These are phyloP conservation scores for Enteromius trimaculatus DNA, from an alignment of 2,797 vertebrate genomes.

Conservation along the genomic window DNA sequence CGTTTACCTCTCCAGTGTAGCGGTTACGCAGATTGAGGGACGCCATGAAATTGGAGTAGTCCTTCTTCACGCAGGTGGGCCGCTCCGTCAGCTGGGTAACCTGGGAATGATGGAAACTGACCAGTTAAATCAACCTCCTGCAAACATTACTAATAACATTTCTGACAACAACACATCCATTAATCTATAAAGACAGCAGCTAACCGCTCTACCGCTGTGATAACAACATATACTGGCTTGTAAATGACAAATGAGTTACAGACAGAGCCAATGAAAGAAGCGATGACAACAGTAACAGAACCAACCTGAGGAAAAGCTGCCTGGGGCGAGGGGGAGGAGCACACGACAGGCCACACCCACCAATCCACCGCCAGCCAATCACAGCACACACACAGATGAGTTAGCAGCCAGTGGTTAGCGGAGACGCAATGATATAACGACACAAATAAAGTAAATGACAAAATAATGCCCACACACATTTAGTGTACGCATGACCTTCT, in stretches of 20 bases:
- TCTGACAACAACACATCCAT: too few species aligned
- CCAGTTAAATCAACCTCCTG: neutral
- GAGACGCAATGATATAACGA: slow-evolving; percentile 12
- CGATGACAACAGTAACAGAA: slow-evolving; percentile 53
- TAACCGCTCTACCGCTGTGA: too few species aligned
- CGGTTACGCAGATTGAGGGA: slow-evolving; percentile 96
- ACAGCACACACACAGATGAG: slow-evolving; percentile 59
- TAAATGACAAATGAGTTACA: neutral
- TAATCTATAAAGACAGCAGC: neutral
- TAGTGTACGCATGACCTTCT: slow-evolving; percentile 6
- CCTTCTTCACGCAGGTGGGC: slow-evolving; percentile 95
- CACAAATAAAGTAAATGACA: slow-evolving; percentile 39
- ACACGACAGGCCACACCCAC: slow-evolving; percentile 64
- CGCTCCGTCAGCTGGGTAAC: slow-evolving; percentile 91
- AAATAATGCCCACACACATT: slow-evolving; percentile 35
- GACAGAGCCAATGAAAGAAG: slow-evolving; percentile 1
- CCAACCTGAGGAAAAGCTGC: slow-evolving; percentile 84
- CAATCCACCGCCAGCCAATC: slow-evolving; percentile 69
- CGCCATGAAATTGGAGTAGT: slow-evolving; percentile 98
- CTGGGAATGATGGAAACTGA: slow-evolving; percentile 65
- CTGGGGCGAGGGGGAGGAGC: slow-evolving; percentile 71
- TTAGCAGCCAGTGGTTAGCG: slow-evolving; percentile 47
- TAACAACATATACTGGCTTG: neutral
- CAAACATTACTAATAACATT: neutral
- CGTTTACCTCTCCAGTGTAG: slow-evolving; percentile 92